These are phyloP conservation scores for Rhynchotus rufescens DNA, from an alignment of 2,797 vertebrate genomes.

Conservation along the genomic window DNA sequence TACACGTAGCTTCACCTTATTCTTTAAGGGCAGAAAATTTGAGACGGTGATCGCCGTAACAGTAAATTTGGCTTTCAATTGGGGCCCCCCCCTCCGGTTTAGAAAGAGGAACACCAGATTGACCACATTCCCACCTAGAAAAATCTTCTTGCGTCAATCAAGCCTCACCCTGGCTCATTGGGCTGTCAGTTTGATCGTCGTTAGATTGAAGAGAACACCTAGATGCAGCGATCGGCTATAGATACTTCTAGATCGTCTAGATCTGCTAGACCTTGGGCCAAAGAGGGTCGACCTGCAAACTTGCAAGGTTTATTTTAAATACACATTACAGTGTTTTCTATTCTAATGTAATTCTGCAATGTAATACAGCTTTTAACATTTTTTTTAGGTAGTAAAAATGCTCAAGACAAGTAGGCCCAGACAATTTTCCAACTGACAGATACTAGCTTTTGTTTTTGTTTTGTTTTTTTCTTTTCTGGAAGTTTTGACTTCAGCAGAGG, in stretches of 20 bases:
- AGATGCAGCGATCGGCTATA: conserved; percentile 93
- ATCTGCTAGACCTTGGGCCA: conserved; percentile 94
- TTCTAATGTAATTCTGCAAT: conserved; percentile 86
- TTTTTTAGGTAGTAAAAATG: conserved; percentile 85
- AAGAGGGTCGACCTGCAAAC: conserved; percentile 94
- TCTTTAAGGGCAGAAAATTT: conserved; percentile 90
- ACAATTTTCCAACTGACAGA: conserved; percentile 79
- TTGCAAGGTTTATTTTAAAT: conserved; percentile 96
- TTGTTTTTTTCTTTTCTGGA: conserved; percentile 38
- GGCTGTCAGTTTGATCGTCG: conserved; percentile 93
- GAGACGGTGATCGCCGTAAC: conserved; percentile 88
- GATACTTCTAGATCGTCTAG: conserved; percentile 93
- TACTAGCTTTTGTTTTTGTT: conserved; percentile 62
- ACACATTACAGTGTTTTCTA: conserved; percentile 90
- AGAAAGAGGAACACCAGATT: conserved; percentile 90
- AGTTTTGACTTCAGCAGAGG: conserved; percentile 74
- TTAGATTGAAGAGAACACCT: conserved; percentile 94
- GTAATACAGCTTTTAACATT: conserved; percentile 85
- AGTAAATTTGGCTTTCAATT: conserved; percentile 92
- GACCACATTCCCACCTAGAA: conserved; percentile 90
- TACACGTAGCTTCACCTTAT: conserved; percentile 91
- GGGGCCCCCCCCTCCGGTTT: conserved; percentile 86
- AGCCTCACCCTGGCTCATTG: conserved; percentile 93
- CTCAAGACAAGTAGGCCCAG: conserved; percentile 81
- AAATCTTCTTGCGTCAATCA: conserved; percentile 93